These are phyloP conservation scores for Caradrina kadenii DNA, from an alignment of 2,888 invertebrate genomes.

Conservation along the genomic window DNA sequence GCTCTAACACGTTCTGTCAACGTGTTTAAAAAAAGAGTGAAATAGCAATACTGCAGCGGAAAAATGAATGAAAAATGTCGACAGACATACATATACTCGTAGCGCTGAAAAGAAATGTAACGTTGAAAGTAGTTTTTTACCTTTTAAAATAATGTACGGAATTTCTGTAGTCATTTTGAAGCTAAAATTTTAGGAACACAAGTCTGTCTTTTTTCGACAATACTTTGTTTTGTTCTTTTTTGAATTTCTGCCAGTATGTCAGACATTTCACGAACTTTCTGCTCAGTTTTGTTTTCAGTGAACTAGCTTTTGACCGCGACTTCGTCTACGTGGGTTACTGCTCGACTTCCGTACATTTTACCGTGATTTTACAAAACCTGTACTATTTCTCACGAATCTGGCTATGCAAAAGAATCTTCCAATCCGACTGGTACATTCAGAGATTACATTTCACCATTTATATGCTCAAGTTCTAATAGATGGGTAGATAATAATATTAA, in stretches of 20 bases:
- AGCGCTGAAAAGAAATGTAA: conserved; percentile 34
- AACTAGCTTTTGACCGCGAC: too few relatives aligned
- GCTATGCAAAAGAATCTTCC: too few relatives aligned
- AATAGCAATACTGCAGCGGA: conserved; percentile 16
- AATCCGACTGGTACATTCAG: too few relatives aligned
- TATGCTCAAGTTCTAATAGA: too few relatives aligned
- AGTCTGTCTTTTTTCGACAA: conserved; percentile 20
- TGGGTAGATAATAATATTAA: background rate
- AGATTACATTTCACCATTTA: too few relatives aligned
- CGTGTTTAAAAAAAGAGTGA: background rate
- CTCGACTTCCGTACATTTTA: too few relatives aligned
- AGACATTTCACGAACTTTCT: background rate
- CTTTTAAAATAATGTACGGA: conserved; percentile 37
- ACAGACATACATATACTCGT: conserved; percentile 17
- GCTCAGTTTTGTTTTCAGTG: conserved; percentile 12
- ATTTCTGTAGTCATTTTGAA: conserved; percentile 36
- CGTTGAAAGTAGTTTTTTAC: conserved; percentile 39
- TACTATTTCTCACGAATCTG: too few relatives aligned
- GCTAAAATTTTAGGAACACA: conserved; percentile 14
- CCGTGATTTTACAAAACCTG: too few relatives aligned
- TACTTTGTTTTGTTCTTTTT: conserved; percentile 20
- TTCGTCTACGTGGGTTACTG: too few relatives aligned
- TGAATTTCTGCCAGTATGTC: conserved; percentile 23
- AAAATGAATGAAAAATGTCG: conserved; percentile 35
- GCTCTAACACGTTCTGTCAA: background rate